A percentile compares a stretch with the other conserved stretches of the same genome.
Conservation (phyloP, 2,797 vertebrate genomes). For the Distichodus sexfasciatus region DNA sequence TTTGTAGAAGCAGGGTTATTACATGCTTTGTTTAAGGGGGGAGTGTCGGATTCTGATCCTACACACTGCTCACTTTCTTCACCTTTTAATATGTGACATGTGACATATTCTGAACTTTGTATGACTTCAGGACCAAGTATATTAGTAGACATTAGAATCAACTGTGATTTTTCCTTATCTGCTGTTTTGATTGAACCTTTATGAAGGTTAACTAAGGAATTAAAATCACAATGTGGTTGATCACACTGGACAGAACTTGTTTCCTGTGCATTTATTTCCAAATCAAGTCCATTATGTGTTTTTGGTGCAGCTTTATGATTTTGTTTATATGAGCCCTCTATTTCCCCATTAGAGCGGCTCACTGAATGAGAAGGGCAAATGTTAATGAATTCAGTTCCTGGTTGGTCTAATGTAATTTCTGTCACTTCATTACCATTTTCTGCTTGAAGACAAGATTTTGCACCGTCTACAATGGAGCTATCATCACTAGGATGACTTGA, state of each 20-base stretch:
- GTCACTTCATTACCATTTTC: neutral
- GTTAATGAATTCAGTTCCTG: neutral
- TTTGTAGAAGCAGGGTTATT: neutral
- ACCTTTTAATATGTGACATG: neutral
- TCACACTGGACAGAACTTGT: neutral
- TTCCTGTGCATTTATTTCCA: neutral
- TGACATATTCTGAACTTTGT: neutral
- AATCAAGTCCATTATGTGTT: neutral
- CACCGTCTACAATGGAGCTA: neutral
- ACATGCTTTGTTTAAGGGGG: neutral
- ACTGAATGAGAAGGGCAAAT: neutral
- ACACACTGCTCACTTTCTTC: neutral
- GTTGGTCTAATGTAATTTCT: neutral
- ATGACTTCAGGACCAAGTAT: neutral
- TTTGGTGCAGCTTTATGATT: neutral
- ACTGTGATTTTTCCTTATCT: neutral
- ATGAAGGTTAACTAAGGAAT: constrained; percentile 8
- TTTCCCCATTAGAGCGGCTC: neutral
- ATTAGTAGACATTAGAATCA: neutral
- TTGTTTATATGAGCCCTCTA: neutral
- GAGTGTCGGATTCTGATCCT: neutral
- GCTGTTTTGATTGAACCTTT: neutral
- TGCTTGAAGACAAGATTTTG: neutral
- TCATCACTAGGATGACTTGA: constrained; percentile 3
- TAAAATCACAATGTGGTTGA: neutral